These are phyloP conservation scores for Galemys pyrenaicus DNA, from an alignment of 2,113 vertebrate genomes.

Conservation along the genomic window DNA sequence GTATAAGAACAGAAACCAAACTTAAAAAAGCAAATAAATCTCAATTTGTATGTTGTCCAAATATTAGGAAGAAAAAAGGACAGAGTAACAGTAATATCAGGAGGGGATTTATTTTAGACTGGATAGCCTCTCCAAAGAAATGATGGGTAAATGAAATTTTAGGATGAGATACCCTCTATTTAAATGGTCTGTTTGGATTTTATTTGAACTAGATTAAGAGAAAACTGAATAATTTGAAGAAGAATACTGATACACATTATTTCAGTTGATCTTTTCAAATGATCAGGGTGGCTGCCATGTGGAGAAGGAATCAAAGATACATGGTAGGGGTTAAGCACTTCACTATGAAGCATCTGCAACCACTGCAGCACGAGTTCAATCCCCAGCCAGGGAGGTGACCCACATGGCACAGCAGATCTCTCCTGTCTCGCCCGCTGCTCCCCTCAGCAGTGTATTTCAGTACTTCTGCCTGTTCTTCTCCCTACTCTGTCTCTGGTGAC, in stretches of 20 bases:
- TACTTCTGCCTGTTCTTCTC: too few species aligned
- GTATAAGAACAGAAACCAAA: neutral
- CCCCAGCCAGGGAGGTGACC: too few species aligned
- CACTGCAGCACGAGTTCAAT: too few species aligned
- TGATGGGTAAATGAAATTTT: slow-evolving; percentile 14
- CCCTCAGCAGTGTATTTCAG: too few species aligned
- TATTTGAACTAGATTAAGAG: neutral
- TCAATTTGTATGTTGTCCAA: neutral
- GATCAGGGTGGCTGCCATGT: neutral
- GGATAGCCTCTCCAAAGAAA: slow-evolving; percentile 13
- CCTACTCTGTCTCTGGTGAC: too few species aligned
- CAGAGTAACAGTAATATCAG: neutral
- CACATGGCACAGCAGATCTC: too few species aligned
- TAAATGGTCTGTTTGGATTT: neutral
- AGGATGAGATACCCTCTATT: neutral
- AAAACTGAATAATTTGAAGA: neutral
- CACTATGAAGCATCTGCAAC: too few species aligned
- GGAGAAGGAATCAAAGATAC: neutral
- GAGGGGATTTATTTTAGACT: neutral
- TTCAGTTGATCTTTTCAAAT: neutral
- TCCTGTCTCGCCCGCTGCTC: too few species aligned
- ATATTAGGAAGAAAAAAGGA: slow-evolving; percentile 1
- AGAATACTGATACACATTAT: neutral
- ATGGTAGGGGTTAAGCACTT: too few species aligned
- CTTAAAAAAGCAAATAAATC: neutral